phyloP scores from a whole-genome alignment of 2,888 invertebrate genomes.

The Phaonia tiefii region DNA sequence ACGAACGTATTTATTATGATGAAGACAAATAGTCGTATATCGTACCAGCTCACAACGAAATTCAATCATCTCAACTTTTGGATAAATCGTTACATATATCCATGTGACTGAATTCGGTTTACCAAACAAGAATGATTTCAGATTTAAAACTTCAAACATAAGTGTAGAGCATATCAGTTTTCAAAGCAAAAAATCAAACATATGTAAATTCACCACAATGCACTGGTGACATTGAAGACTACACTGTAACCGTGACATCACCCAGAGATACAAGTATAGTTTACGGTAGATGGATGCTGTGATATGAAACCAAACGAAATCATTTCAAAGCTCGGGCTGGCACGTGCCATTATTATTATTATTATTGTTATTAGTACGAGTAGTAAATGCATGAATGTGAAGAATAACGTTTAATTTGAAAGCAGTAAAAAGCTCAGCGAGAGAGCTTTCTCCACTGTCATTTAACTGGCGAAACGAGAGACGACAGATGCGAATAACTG shows the following conservation, averaged over 20 bases:
- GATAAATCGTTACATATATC: too few species aligned
- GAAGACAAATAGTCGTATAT: too few species aligned
- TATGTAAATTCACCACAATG: not conserved
- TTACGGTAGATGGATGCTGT: not conserved
- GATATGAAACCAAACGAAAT: too few species aligned
- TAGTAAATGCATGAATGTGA: slow-evolving; percentile 20
- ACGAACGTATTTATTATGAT: too few species aligned
- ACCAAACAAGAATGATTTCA: too few species aligned
- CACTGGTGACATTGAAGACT: not conserved
- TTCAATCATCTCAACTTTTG: too few species aligned
- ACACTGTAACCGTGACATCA: too few species aligned
- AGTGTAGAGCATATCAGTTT: not conserved
- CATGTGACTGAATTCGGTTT: too few species aligned
- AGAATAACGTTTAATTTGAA: slow-evolving; percentile 26
- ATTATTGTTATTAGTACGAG: slow-evolving; percentile 38
- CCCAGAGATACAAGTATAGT: too few species aligned
- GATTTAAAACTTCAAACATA: too few species aligned
- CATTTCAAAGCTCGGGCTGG: not conserved
- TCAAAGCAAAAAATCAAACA: not conserved
- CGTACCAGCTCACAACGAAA: too few species aligned
- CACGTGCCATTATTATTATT: slow-evolving; percentile 1
- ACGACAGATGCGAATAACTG: not conserved
- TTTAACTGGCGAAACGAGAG: not conserved
- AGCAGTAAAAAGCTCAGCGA: slow-evolving; percentile 44
- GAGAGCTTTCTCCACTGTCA: slow-evolving; percentile 33